Evolutionary conservation across 2,888 invertebrate species (phyloP).

Genomic region (Anticlea derivata): DNA sequence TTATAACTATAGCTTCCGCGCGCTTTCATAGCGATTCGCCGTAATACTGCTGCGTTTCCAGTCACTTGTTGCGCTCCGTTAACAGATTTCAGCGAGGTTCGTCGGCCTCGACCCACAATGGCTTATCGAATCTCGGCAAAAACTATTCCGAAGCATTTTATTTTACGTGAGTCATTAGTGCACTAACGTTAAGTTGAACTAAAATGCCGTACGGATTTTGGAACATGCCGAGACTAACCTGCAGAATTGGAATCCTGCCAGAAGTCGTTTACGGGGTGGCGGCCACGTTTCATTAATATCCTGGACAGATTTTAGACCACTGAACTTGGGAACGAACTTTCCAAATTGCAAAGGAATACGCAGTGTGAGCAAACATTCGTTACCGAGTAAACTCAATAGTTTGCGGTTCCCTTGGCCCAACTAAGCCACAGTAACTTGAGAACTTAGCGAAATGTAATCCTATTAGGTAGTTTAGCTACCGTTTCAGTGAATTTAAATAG

Average conservation of each 20-base stretch:
- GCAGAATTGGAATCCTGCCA: slow-evolving; percentile 49
- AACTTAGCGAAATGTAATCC: slow-evolving; percentile 34
- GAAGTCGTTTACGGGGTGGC: slow-evolving; percentile 34
- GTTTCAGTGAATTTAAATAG: slow-evolving; percentile 19
- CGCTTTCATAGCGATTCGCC: slow-evolving; percentile 16
- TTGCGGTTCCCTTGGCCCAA: slow-evolving; percentile 33
- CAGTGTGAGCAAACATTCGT: slow-evolving; percentile 24
- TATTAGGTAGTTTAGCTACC: slow-evolving; percentile 19
- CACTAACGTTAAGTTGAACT: slow-evolving; percentile 37
- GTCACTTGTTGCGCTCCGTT: slow-evolving; percentile 45
- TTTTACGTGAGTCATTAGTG: slow-evolving; percentile 34
- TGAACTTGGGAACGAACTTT: slow-evolving; percentile 27
- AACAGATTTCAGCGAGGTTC: slow-evolving; percentile 18
- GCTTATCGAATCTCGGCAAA: slow-evolving; percentile 18
- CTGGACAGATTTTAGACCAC: slow-evolving; percentile 28
- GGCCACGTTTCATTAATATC: slow-evolving; percentile 36
- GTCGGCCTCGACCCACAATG: slow-evolving; percentile 24
- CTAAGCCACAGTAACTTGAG: slow-evolving; percentile 36
- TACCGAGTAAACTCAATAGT: slow-evolving; percentile 31
- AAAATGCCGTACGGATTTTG: slow-evolving; percentile 40
- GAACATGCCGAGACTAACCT: slow-evolving; percentile 45
- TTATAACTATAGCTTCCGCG: slow-evolving; percentile 39
- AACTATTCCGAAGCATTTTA: slow-evolving; percentile 20
- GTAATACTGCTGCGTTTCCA: slow-evolving; percentile 27
- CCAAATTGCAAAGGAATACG: slow-evolving; percentile 24